Percentiles rank a stretch among this genome's conserved stretches.
These are phyloP conservation scores for Neodiprion fabricii DNA, from an alignment of 1,140 invertebrate genomes.

Conservation along the genomic window DNA sequence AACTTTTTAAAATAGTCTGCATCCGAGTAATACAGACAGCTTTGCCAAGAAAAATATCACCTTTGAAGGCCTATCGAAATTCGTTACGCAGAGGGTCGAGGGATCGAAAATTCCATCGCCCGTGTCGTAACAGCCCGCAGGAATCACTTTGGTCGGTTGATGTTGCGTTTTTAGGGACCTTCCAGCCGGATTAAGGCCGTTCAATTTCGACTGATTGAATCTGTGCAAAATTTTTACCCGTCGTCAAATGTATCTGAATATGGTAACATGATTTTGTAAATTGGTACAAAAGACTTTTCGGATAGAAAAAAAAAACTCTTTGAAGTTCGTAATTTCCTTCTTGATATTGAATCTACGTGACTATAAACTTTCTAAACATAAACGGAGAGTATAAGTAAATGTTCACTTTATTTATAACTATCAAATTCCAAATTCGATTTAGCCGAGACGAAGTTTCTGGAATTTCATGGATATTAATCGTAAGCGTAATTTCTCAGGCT, in stretches of 20 bases:
- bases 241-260: no score
- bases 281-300: conserved; percentile 8
- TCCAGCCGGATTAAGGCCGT: conserved; percentile 56
- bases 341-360: no score
- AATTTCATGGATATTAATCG: no score
- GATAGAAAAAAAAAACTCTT: conserved; percentile 9
- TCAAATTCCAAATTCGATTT: no score
- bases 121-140: conserved; percentile 58
- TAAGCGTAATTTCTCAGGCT: no score
- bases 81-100: conserved; percentile 49
- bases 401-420: no score
- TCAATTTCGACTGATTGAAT: conserved; percentile 49
- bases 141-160: conserved; percentile 49
- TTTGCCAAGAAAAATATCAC: conserved; percentile 19
- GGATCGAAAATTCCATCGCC: conserved; percentile 62
- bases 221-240: conserved; percentile 33
- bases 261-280: not conserved
- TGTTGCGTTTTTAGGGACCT: conserved; percentile 52
- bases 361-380: no score
- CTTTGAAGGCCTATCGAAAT: conserved; percentile 42
- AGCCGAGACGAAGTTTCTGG: no score
- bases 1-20: not conserved
- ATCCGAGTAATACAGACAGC: not conserved
- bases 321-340: no score
- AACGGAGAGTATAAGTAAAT: no score